A percentile compares a stretch with the other conserved stretches of the same genome.
phyloP scores from a whole-genome alignment of 1,140 invertebrate species.

The Tyrophagus putrescentiae region DNA sequence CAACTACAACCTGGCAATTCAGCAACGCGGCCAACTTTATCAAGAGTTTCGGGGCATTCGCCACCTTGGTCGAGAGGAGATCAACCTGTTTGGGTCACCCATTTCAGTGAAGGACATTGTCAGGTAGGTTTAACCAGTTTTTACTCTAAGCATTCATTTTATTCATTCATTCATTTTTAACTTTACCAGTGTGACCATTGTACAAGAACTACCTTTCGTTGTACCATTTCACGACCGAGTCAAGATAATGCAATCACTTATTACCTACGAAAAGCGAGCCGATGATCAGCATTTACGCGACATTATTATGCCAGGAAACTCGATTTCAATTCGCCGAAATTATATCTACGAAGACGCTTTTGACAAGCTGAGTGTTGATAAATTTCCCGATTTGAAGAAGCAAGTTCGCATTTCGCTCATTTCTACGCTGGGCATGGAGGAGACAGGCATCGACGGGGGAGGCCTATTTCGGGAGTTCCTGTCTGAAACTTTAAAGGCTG shows the following conservation, averaged over 20 bases:
- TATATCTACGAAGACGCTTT: constrained; percentile 96
- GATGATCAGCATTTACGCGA: constrained; percentile 53
- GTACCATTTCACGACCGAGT: constrained; percentile 77
- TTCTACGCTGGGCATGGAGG: constrained; percentile 72
- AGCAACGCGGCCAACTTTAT: constrained; percentile 39
- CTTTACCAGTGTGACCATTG: constrained; percentile 67
- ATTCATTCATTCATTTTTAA: no score
- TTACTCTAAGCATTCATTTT: no score
- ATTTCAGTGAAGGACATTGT: constrained; percentile 72
- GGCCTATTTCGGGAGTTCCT: constrained; percentile 77
- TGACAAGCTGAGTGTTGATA: constrained; percentile 75
- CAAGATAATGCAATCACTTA: constrained; percentile 36
- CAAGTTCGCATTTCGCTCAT: constrained; percentile 59
- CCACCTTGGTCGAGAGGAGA: constrained; percentile 45
- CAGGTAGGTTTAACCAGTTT: no score
- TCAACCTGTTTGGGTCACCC: constrained; percentile 56
- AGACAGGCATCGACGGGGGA: constrained; percentile 90
- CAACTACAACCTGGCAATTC: constrained; percentile 42
- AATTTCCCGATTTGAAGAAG: constrained; percentile 40
- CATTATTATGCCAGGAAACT: constrained; percentile 52
- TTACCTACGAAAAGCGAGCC: constrained; percentile 46
- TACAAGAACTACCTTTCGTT: constrained; percentile 83
- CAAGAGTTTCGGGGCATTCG: constrained; percentile 46
- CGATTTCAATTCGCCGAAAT: constrained; percentile 65
- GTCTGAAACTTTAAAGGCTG: constrained; percentile 75